These are phyloP conservation scores for Palythoa grandis DNA, from an alignment of 92 coral and sea anemone genomes.

Conservation along the genomic window DNA sequence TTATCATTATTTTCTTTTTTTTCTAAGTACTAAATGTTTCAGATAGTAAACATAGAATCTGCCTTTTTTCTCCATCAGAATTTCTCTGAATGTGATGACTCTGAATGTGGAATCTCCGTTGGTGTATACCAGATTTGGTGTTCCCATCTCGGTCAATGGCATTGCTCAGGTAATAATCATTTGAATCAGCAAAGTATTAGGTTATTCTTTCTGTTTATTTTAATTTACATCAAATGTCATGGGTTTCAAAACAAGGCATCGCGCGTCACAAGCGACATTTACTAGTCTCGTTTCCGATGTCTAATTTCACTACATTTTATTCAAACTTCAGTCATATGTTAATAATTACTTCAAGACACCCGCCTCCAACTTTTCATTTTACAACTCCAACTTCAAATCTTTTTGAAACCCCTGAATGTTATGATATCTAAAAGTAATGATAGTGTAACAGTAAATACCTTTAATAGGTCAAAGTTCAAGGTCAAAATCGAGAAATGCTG, in stretches of 20 bases:
- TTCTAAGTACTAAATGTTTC: no score
- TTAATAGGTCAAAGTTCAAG: conserved; percentile 91
- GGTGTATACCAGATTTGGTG: conserved; percentile 94
- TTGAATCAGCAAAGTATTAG: neutral
- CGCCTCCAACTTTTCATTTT: no score
- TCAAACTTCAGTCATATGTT: no score
- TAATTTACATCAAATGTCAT: neutral
- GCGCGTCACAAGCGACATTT: no score
- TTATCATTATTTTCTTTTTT: no score
- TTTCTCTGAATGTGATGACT: conserved; percentile 92
- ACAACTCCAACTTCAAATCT: no score
- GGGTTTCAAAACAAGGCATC: no score
- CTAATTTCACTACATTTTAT: no score
- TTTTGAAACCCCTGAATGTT: no score
- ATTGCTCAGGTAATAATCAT: conserved; percentile 84
- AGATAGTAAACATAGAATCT: neutral
- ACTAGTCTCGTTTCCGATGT: no score
- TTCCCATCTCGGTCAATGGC: conserved; percentile 95
- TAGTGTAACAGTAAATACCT: neutral
- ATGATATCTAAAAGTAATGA: no score
- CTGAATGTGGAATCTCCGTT: conserved; percentile 92
- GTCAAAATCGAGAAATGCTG: conserved; percentile 96
- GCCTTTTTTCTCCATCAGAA: conserved; percentile 47
- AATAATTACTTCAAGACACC: no score
- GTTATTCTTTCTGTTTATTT: neutral